Base-by-base conservation (phyloP, 1,140 invertebrate species). In the Wasmannia auropunctata region DNA sequence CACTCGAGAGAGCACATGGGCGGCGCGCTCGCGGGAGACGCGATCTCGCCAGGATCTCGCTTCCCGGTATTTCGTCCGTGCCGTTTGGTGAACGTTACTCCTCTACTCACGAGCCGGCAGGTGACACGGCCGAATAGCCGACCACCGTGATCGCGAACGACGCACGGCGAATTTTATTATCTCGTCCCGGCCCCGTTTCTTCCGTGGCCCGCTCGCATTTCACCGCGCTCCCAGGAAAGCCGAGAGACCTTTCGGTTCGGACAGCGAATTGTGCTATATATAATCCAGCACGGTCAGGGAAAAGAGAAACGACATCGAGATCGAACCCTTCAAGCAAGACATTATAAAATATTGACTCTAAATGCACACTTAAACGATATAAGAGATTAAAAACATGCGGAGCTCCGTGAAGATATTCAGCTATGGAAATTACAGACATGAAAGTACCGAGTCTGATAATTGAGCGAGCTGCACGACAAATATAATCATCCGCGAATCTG, bases 71-170 rank as follows among this genome's bases (percentile, higher is more conserved):
- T 62, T 76, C 31, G 43, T 51, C 40, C 56, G 31, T n/a, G 34
- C 16, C 67, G 16, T 34, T 14, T 2, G 25, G 22, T 31, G 56
- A 49, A 77, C 74, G 62, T 88, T 34, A 81, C 60, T 63, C 43
- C 49, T 79, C 75, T 85, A 67, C 72, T 76, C 81, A 63, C 58
- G 56, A 51, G 67, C 76, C n/a, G 46, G 74, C 87, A 67, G 76
- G 88, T 86, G 87, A 89, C 88, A 86, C 62, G 19, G n/a, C 40
- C 43, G 49, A 49, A 58, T 28, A 19, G n/a, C 7, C 72, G 88
- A 89, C 88, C 88, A 89, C 88, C 88, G 76, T 88, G 84, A 72
- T 88, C 87, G 87, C 87, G 84, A 62, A 80, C 84, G 72, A 87
- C 11, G 83, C 83, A 81, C 85, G 37, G 60, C 70, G 56, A 89